Evolutionary conservation across 2,888 invertebrate genomes (phyloP).

Genomic region (Poecilus cupreus): DNA sequence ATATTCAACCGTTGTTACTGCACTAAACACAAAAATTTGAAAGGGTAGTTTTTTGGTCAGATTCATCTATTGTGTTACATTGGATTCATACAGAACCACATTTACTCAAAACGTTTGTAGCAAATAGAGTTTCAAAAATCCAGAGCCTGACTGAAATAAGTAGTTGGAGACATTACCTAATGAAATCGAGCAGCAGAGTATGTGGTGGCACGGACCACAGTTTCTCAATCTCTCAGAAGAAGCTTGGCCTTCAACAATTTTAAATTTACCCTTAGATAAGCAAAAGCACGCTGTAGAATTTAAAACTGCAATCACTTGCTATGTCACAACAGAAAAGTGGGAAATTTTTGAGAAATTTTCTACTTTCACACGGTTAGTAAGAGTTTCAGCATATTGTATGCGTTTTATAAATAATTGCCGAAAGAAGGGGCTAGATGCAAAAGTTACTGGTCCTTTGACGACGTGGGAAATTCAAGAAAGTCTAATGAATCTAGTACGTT

Average conservation of each 20-base stretch:
- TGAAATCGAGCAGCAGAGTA: slow-evolving; percentile 60
- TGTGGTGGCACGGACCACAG: slow-evolving; percentile 58
- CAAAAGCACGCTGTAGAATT: neutral
- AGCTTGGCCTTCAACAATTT: slow-evolving; percentile 62
- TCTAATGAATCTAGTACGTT: neutral
- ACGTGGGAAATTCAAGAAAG: neutral
- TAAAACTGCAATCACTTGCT: neutral
- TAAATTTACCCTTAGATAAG: slow-evolving; percentile 60
- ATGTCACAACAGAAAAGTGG: neutral
- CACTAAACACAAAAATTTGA: neutral
- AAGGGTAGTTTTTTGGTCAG: slow-evolving; percentile 56
- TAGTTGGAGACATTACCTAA: slow-evolving; percentile 60
- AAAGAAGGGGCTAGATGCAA: neutral
- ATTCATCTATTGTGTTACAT: slow-evolving; percentile 55
- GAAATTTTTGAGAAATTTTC: slow-evolving; percentile 38
- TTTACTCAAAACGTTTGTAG: slow-evolving; percentile 60
- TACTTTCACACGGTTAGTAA: neutral
- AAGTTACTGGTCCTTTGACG: neutral
- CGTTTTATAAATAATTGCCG: neutral
- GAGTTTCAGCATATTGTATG: neutral
- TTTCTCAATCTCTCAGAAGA: slow-evolving; percentile 59
- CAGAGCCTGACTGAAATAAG: slow-evolving; percentile 41
- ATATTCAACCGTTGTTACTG: neutral
- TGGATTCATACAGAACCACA: slow-evolving; percentile 55
- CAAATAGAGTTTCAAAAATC: slow-evolving; percentile 60